Percentiles rank a stretch among this genome's conserved stretches.
phyloP scores from a whole-genome alignment of 30 jellyfish, hydroid and myxozoan species.

The Turritopsis rubra region DNA sequence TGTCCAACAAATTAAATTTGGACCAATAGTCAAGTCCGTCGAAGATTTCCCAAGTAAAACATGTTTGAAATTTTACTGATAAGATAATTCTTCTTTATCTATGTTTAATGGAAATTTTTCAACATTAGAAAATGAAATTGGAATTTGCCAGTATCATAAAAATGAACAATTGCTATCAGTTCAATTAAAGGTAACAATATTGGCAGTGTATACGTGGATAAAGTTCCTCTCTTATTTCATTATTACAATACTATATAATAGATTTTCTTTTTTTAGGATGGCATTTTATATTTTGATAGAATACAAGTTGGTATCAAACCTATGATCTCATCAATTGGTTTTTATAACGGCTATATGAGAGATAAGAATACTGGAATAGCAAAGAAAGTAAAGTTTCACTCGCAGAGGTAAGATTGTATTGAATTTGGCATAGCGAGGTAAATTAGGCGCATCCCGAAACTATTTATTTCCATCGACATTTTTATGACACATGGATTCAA shows the following conservation, averaged over 20 bases:
- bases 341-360: slow-evolving; percentile 71
- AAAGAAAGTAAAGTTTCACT: not conserved
- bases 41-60: not conserved
- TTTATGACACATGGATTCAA: too few relatives aligned
- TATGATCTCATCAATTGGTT: slow-evolving; percentile 41
- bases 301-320: slow-evolving; percentile 47
- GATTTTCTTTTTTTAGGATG: slow-evolving; percentile 45
- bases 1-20: slow-evolving; percentile 36
- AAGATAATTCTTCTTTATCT: not conserved
- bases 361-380: slow-evolving; percentile 18
- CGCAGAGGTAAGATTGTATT: not conserved
- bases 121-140: not conserved
- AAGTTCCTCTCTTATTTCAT: not conserved
- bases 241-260: not conserved
- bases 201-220: not conserved
- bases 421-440: not conserved
- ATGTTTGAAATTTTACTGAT: not conserved
- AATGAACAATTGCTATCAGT: not conserved
- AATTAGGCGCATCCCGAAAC: not conserved
- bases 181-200: not conserved
- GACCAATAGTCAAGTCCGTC: not conserved
- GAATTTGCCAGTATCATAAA: slow-evolving; percentile 24
- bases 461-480: too few relatives aligned
- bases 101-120: not conserved
- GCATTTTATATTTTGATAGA: slow-evolving; percentile 41